phyloP scores from a whole-genome alignment of 2,113 vertebrate species.

The Anoura caudifer region DNA sequence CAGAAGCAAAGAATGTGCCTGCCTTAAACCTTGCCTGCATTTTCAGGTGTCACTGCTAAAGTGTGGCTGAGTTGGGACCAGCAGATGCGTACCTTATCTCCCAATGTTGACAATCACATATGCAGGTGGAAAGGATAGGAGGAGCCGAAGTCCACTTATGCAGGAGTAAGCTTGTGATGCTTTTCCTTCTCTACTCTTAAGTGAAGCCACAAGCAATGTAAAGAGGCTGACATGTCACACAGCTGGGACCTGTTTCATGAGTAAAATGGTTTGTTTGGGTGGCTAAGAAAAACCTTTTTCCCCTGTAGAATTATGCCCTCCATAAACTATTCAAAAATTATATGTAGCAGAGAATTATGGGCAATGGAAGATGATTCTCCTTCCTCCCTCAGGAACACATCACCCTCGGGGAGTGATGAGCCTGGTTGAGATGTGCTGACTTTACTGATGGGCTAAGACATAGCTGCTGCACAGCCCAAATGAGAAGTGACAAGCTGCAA shows the following conservation, averaged over 20 bases:
- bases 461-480: constrained; percentile 48
- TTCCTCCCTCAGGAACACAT: constrained; percentile 5
- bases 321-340: constrained; percentile 13
- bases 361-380: background rate
- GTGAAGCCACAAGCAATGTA: constrained; percentile 34
- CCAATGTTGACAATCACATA: background rate
- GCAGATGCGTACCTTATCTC: background rate
- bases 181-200: constrained; percentile 20
- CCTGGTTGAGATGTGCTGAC: constrained; percentile 9
- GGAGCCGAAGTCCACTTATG: background rate
- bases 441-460: constrained; percentile 50
- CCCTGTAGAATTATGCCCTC: background rate
- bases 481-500: constrained; percentile 46
- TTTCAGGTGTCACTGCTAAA: background rate
- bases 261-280: constrained; percentile 30
- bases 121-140: background rate
- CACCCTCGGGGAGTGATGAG: background rate
- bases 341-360: constrained; percentile 27
- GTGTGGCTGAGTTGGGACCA: background rate
- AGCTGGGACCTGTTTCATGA: constrained; percentile 19
- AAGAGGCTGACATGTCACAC: constrained; percentile 10
- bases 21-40: background rate
- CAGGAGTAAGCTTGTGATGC: background rate
- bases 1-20: constrained; percentile 18
- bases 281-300: background rate